Base-by-base conservation (phyloP, 2,113 vertebrate genomes). In the Chunga burmeisteri region DNA sequence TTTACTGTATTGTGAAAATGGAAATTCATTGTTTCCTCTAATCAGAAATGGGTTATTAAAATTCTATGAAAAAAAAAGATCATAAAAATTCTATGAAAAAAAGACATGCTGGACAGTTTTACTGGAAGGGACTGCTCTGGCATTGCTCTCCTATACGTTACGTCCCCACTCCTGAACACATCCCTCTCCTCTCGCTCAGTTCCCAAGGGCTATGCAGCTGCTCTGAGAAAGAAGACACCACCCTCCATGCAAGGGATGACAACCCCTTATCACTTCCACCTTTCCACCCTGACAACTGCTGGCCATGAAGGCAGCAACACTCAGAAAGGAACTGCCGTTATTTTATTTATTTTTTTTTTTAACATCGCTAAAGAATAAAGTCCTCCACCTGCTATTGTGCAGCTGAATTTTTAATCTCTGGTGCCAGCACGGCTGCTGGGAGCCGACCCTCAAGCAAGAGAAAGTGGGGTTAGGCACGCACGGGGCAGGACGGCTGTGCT, bases 401-500 rank as follows among this genome's bases (percentile, higher is more conserved):
- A 86, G 74, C 70, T 73, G 81, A 90, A 42, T 50, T 91, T 87
- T 70, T 95, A 90, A 94, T 93, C 86, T 96, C 91, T 86, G 94
- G 78, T 89, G 88, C 92, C 86, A 88, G 71, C 9, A 6, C 0
- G 4, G 75, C 88, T 93, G 71, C 79, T 86, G 58, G 42, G 58
- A 85, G 62, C 44, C 0, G 1, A 74, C 34, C 26, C 73, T 80
- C 38, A 23, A 88, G 58, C 3, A 2, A 70, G 20, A 52, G 30
- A 36, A 87, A 88, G 42, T 0, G 0, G 32, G 30, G 29, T 68
- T 55, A 86, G 66, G 49, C 53, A 84, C 0, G 1, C 25, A 40
- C 0, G 0, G 61, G 56, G 10, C 40, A 85, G 81, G 55, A 85
- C 0, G 1, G 34, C 23, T 49, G 26, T 42, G 34, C 65, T 87